Evolutionary conservation across 2,113 vertebrate genomes (phyloP), one percentile per base, ranked within the genome.

Genomic region (Tursiops truncatus): DNA sequence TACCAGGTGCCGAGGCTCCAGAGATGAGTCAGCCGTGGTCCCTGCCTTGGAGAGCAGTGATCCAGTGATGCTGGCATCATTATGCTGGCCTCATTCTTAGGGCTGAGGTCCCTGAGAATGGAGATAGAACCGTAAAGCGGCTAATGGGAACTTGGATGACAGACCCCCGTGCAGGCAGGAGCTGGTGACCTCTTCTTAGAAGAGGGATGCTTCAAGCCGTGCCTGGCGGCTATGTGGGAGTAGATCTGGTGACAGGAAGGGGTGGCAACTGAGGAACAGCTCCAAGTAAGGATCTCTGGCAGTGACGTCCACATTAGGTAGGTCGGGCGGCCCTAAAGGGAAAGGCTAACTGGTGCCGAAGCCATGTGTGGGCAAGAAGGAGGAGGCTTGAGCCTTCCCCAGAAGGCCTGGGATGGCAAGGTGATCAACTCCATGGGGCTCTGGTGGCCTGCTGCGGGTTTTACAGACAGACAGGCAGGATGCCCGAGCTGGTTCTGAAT

Each of bases 391-490:
- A 15, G 20, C 18, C 17, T 82, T n/a, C 8, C 0, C 41, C 50
- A 60, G 68, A 60, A 56, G 62, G 21, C 4, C 33, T 73, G 2
- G 3, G 5, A 4, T 26, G 41, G 31, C 36, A 33, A 8, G 6
- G 3, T 8, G 41, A 67, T 44, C 28, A 9, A 7, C n/a, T 44
- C 41, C 1, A 0, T 12, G 21, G 41, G 20, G 47, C 11, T 70
- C 79, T 73, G 26, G 44, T 36, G 6, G 26, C 10, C 28, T 25
- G 31, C 71, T 10, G 1, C 8, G 12, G 60, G 44, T 26, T 89
- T n/a, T 71, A 11, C 9, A 82, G 38, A 62, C 8, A 47, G 67
- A 21, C n/a, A 20, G 68, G 26, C n/a, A n/a, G 2, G 63, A 36
- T 73, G 47, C 47, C 81, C 0, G 0, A 2, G 23, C 58, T 79